Conservation (phyloP, 2,113 vertebrate species). For the Piaya cayana region DNA sequence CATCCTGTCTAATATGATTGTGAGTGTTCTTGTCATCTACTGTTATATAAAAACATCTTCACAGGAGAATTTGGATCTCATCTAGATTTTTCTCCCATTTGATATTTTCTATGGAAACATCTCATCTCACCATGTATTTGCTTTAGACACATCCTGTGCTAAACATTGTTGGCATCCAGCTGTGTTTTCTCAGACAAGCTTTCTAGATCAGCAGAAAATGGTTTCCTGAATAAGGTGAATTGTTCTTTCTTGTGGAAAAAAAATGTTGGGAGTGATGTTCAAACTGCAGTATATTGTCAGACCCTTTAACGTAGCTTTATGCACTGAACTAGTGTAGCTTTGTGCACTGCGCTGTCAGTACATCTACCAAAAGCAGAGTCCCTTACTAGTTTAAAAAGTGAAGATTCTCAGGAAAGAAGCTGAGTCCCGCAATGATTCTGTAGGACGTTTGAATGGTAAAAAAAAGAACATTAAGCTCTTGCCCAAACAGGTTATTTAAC, state of each 20-base stretch:
- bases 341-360: not conserved
- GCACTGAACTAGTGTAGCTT: not conserved
- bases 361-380: not conserved
- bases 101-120: not conserved
- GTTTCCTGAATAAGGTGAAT: constrained; percentile 22
- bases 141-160: constrained; percentile 10
- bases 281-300: not conserved
- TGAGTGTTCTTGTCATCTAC: not conserved
- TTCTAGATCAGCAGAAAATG: constrained; percentile 43
- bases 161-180: constrained; percentile 36
- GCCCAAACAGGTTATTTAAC: not conserved
- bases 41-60: not conserved
- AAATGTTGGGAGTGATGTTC: not conserved
- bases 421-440: not conserved
- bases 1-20: not conserved
- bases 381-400: not conserved
- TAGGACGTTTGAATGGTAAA: not conserved
- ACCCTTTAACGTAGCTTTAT: constrained; percentile 40
- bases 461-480: not conserved
- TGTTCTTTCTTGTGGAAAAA: constrained; percentile 37
- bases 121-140: not conserved
- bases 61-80: not conserved
- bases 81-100: not conserved
- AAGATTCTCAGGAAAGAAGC: not conserved
- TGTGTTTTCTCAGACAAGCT: constrained; percentile 33